Conservation (phyloP, 2,888 invertebrate genomes). For the Rhabditoides inermis region DNA sequence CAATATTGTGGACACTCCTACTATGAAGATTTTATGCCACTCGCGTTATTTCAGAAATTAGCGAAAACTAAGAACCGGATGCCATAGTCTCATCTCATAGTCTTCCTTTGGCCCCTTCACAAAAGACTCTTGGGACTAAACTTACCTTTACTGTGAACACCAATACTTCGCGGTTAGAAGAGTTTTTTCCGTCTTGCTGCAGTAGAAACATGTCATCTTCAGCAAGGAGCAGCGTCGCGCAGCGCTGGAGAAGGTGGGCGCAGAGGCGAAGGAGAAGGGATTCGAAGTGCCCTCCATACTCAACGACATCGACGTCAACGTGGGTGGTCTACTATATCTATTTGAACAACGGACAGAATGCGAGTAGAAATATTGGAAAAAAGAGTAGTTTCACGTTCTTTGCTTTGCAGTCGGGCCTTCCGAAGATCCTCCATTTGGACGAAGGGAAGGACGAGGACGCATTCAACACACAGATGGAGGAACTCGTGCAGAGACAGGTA, state of each 20-base stretch:
- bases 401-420: constrained; percentile 22
- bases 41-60: no score
- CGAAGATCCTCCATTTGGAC: constrained; percentile 39
- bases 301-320: constrained; percentile 44
- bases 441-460: constrained; percentile 24
- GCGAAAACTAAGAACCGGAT: no score
- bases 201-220: no score
- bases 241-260: constrained; percentile 49
- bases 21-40: background rate
- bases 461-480: constrained; percentile 25
- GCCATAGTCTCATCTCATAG: no score
- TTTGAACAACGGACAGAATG: background rate
- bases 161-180: no score
- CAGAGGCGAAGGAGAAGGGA: constrained; percentile 47
- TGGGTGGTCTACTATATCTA: constrained; percentile 7
- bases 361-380: no score
- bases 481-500: constrained; percentile 35
- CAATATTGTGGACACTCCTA: no score
- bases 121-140: no score
- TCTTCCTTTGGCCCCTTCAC: no score
- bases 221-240: constrained; percentile 43
- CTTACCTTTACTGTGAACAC: no score
- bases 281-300: constrained; percentile 48
- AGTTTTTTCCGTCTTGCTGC: constrained; percentile 1
- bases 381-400: background rate